Evolutionary conservation across 2,888 invertebrate species (phyloP).

Genomic region (Cantharis rustica): DNA sequence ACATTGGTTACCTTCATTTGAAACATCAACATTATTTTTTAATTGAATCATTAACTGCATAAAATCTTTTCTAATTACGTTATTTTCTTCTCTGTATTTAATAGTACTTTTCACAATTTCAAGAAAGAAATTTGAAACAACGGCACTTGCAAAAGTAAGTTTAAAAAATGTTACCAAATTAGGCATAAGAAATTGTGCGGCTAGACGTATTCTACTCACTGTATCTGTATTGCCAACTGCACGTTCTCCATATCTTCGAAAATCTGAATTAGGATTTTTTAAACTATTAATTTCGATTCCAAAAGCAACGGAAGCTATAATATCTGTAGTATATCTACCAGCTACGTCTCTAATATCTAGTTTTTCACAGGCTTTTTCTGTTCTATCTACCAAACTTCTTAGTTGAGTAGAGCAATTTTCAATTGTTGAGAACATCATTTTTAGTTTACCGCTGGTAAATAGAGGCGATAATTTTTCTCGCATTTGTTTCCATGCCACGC

Average conservation of each 20-base stretch:
- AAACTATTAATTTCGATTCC: neutral
- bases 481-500: too few relatives aligned
- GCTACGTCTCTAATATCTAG: constrained; percentile 56
- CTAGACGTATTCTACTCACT: too few relatives aligned
- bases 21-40: neutral
- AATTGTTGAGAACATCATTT: neutral
- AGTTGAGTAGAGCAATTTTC: constrained; percentile 40
- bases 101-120: neutral
- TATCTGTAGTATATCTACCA: constrained; percentile 50
- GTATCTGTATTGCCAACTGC: neutral
- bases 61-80: neutral
- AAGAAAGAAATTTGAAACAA: neutral
- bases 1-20: neutral
- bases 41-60: neutral
- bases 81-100: neutral
- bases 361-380: too few relatives aligned
- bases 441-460: neutral
- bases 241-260: neutral
- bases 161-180: neutral
- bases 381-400: constrained; percentile 38
- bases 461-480: too few relatives aligned
- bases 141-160: too few relatives aligned
- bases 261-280: neutral
- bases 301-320: neutral
- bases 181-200: neutral